Base-by-base conservation (phyloP, 2,113 vertebrate genomes). In the Rhinolophus sinicus region DNA sequence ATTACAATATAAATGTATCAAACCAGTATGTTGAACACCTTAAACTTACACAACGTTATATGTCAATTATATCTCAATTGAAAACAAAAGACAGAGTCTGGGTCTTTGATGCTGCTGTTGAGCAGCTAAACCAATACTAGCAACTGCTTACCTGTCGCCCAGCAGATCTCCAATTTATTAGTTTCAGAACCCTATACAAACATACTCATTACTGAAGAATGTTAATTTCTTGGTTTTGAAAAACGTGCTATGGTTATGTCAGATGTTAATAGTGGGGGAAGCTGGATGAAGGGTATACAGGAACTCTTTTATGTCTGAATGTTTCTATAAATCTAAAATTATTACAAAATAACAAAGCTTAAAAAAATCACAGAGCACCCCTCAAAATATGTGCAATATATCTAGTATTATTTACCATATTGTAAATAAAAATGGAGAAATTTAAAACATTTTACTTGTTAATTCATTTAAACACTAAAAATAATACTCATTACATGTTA, bases 211-310 rank as follows among this genome's bases (percentile, higher is more conserved):
- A 38, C 30, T 86, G 22, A 85, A 1, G 30, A 90, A 86, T 86
- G 50, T 85, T 85, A 81, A 80, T 69, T 80, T 84, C 7, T 69
- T 56, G 62, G 28, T n/a, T 52, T 88, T 78, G 18, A 67, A 50
- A 88, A 84, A 35, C 75, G 7, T 56, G 13, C 76, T 81, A 60
- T 83, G 22, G 35, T 70, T 88, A 83, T 83, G 8, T 47, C 50
- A 90, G n/a, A 77, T 73, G 62, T 72, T 87, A 83, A 69, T 33
- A 72, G 65, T 87, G 80, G 6, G 12, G n/a, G 58, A 96, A 96
- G n/a, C 12, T 76, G 28, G 35, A 64, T 78, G 22, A 88, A 91
- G 10, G 2, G 14, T 75, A 84, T 67, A 67, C 2, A 72, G 30
- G 26, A 60, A 80, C 18, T 40, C 4, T 47, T 72, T 83, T 82